A percentile compares a stretch with the other conserved stretches of the same genome.
These are phyloP conservation scores for Hypomecis punctinalis DNA, from an alignment of 2,888 invertebrate species.

Conservation along the genomic window DNA sequence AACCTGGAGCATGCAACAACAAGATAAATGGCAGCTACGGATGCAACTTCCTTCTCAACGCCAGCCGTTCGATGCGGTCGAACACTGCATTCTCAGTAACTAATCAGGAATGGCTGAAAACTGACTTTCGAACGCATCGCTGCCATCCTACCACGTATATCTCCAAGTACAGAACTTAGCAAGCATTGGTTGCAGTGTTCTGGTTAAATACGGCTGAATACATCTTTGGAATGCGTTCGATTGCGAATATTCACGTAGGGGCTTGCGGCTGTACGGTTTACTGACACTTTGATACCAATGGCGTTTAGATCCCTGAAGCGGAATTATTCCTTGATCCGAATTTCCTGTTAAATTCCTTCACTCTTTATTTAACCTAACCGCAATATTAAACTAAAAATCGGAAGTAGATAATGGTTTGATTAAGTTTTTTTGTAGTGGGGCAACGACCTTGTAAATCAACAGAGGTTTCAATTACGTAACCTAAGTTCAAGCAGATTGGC, in stretches of 20 bases:
- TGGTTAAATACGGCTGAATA: conserved; percentile 21
- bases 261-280: conserved; percentile 51
- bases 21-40: conserved; percentile 39
- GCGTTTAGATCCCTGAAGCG: conserved; percentile 44
- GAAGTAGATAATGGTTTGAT: too few relatives aligned
- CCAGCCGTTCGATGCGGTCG: conserved; percentile 37
- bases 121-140: conserved; percentile 36
- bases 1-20: conserved; percentile 8
- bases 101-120: conserved; percentile 36
- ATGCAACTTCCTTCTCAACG: conserved; percentile 36
- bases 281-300: conserved; percentile 58
- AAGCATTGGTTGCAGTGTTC: conserved; percentile 39
- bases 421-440: too few relatives aligned
- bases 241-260: conserved; percentile 42
- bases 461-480: too few relatives aligned
- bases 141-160: conserved; percentile 18
- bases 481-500: too few relatives aligned
- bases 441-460: too few relatives aligned
- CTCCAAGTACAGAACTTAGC: conserved; percentile 18
- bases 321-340: conserved; percentile 30
- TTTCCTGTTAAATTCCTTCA: conserved; percentile 28
- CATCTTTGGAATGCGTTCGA: conserved; percentile 13
- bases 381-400: too few relatives aligned
- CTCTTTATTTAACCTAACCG: too few relatives aligned
- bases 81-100: conserved; percentile 30